Evolutionary conservation across 2,888 invertebrate genomes (phyloP), one percentile per base, ranked within the genome.

Genomic region (Acrobasis suavella): DNA sequence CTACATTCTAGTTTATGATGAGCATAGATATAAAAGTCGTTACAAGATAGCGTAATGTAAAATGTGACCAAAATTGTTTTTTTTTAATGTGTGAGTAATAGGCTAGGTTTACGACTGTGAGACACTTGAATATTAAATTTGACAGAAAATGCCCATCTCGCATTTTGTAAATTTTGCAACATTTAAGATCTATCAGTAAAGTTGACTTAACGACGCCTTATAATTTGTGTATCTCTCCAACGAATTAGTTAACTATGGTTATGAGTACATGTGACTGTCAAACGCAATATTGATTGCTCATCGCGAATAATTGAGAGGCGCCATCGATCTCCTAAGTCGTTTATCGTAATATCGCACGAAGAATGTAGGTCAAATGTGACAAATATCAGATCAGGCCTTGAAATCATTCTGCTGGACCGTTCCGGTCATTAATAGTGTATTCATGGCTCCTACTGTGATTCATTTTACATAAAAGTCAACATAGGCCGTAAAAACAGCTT

Each of bases 401-500:
- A 65, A 66, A 60, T 65, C 60, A 58, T 67, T 69, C 71, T 75
- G 74, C 72, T 73, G 69, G 70, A 72, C 71, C 68, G 66, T 70
- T 69, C 72, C 66, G 65, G 60, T 69, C 64, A 68, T 70, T 73
- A 75, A 75, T 78, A 78, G 66, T 65, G 64, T 71, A 65, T 69
- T 75, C 68, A 74, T 72, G 71, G 69, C 69, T 68, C 69, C 72
- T 67, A 67, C 63, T 66, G 65, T 78, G 72, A 73, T 78, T 75
- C 71, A 10, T 74, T 73, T 76, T 71, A 72, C 73, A 77, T 79
- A 73, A 78, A 80, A 75, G 73, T 77, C 73, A 72, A 73, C 64
- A 55, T 68, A 65, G 71, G 66, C 83, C 80, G 77, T 83, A 81
- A 79, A n/a, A 82, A 76, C 39, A 72, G 65, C 73, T 74, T 65